Base-by-base conservation (phyloP, 2,113 vertebrate species). In the Cygnus atratus region DNA sequence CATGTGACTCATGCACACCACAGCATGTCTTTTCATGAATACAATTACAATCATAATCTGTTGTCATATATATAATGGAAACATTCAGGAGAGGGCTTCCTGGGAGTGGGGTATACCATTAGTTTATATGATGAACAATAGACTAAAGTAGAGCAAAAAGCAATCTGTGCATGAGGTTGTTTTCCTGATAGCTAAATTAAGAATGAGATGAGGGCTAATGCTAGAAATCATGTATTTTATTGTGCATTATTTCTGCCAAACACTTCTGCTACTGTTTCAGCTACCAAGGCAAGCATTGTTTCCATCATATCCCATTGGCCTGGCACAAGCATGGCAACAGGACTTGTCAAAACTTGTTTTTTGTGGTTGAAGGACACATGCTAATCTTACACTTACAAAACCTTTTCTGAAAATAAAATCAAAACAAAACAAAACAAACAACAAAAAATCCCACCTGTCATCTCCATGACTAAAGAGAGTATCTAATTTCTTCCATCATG, bases 21-120 rank as follows among this genome's bases (percentile, higher is more conserved):
- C 26, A 76, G 21, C 35, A 85, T 17, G 37, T 88, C 17, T 77
- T 90, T 81, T 78, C 13, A 78, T 84, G 19, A 92, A 73, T 70
- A 83, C 11, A 70, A n/a, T 74, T 90, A 84, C 37, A 92, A 61
- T 91, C 52, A 84, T 71, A 74, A 88, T 52, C 73, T 87, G 67
- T 85, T 93, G 44, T 82, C 18, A 65, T 71, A 35, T 39, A 74
- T 78, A 75, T 84, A 94, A 88, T 46, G 33, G 29, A 94, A 96
- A 93, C 25, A 54, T 94, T 90, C 73, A 65, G 61, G 54, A 94
- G 62, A 61, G 1, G 3, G 31, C 22, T 92, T 80, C 57, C 67
- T 67, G 43, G 43, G 73, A 96, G 80, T 11, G 33, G 31, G 48
- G 63, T 24, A 16, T 13, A 5, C 29, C 13, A 19, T 88, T 67